Conservation (phyloP, 1,140 invertebrate genomes). For the Hylaeus volcanicus region DNA sequence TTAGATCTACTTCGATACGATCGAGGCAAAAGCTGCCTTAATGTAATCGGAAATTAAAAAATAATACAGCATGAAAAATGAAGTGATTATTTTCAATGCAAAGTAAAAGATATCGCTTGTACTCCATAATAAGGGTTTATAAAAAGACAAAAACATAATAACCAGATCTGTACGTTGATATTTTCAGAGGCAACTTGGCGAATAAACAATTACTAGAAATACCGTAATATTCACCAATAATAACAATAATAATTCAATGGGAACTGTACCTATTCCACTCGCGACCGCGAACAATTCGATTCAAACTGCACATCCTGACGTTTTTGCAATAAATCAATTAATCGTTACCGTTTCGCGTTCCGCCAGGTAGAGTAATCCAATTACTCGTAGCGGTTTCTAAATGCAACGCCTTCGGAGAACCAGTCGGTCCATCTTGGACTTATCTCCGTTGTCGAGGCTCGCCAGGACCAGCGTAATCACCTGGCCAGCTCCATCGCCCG, state of each 20-base stretch:
- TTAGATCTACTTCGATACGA: too few relatives aligned
- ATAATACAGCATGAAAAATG: too few relatives aligned
- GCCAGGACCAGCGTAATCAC: conserved; percentile 33
- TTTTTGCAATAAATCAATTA: conserved; percentile 13
- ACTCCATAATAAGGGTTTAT: too few relatives aligned
- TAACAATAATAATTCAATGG: background rate
- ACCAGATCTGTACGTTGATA: too few relatives aligned
- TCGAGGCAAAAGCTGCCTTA: too few relatives aligned
- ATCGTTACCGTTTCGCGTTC: background rate
- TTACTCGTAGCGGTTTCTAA: conserved; percentile 19
- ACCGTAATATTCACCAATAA: background rate
- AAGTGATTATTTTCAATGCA: too few relatives aligned
- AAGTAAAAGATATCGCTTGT: too few relatives aligned
- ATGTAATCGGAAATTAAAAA: too few relatives aligned
- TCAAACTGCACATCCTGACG: background rate
- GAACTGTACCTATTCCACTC: background rate
- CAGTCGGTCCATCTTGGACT: conserved; percentile 43
- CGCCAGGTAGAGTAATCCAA: conserved; percentile 5
- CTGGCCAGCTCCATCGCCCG: conserved; percentile 7
- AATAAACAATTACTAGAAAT: too few relatives aligned
- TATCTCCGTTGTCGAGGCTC: conserved; percentile 45
- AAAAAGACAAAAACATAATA: too few relatives aligned
- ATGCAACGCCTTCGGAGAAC: conserved; percentile 13
- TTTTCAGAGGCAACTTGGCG: too few relatives aligned
- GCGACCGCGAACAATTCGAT: background rate